Conservation (phyloP, 2,888 invertebrate genomes). For the Phragmatobia fuliginosa region DNA sequence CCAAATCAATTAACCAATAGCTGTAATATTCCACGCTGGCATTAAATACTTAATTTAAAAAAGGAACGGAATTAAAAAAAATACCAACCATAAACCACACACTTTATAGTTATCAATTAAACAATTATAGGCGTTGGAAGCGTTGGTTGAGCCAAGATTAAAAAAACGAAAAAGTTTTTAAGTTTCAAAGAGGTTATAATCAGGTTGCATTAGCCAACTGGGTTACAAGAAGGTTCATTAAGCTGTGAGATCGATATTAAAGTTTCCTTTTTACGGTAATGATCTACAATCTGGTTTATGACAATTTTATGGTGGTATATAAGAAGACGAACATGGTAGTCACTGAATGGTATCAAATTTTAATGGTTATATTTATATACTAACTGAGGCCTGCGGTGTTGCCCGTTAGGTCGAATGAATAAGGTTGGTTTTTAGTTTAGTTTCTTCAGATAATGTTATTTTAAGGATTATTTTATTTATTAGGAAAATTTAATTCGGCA, state of each 20-base stretch:
- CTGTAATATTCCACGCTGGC: constrained; percentile 21
- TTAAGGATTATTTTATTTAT: too few species aligned
- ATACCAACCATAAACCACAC: constrained; percentile 39
- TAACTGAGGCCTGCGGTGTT: too few species aligned
- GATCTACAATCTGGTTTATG: constrained; percentile 36
- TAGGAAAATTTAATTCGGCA: too few species aligned
- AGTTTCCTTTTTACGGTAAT: constrained; percentile 36
- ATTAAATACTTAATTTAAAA: constrained; percentile 48
- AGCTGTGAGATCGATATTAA: constrained; percentile 31
- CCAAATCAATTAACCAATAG: constrained; percentile 26
- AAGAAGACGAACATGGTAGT: constrained; percentile 10
- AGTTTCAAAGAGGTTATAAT: constrained; percentile 41
- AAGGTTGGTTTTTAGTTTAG: too few species aligned
- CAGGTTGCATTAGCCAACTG: constrained; percentile 41
- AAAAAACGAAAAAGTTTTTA: constrained; percentile 29
- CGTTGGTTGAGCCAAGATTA: constrained; percentile 20
- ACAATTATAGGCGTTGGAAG: constrained; percentile 47
- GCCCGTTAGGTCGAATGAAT: too few species aligned
- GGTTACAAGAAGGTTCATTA: constrained; percentile 32
- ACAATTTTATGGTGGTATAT: constrained; percentile 39
- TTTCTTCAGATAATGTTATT: too few species aligned
- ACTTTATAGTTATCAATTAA: constrained; percentile 51
- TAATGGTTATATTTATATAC: constrained; percentile 2
- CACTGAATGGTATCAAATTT: neutral
- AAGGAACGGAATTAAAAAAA: constrained; percentile 27